A percentile compares a stretch with the other conserved stretches of the same genome.
Conservation (phyloP, 2,888 invertebrate genomes). For the Folsomia candida region DNA sequence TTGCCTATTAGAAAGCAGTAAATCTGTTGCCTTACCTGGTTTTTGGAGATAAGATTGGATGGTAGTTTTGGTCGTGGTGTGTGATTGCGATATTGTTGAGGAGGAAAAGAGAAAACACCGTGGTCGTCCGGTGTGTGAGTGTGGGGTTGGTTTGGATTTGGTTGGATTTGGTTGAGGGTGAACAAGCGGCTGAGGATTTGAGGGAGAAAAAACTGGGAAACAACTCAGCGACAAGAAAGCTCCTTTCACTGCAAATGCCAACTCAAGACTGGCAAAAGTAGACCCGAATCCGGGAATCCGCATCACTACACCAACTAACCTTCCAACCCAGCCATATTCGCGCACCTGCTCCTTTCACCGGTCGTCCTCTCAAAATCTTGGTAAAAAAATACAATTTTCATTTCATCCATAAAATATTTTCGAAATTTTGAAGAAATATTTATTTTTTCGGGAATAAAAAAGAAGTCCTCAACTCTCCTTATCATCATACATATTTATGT, state of each 20-base stretch:
- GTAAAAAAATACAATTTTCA: too few relatives aligned
- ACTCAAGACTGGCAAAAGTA: slow-evolving; percentile 49
- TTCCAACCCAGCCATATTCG: neutral
- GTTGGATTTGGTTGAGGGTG: slow-evolving; percentile 19
- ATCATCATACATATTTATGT: too few relatives aligned
- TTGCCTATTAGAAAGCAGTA: neutral
- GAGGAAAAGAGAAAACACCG: neutral
- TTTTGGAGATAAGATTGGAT: neutral
- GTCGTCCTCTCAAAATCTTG: neutral
- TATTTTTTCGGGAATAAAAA: too few relatives aligned
- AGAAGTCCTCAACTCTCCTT: too few relatives aligned
- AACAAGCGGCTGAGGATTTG: slow-evolving; percentile 46
- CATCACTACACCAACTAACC: neutral
- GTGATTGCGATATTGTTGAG: neutral
- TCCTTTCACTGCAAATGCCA: slow-evolving; percentile 48
- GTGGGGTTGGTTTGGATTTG: neutral
- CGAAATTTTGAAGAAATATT: too few relatives aligned
- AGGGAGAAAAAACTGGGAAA: slow-evolving; percentile 49
- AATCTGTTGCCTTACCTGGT: too few relatives aligned
- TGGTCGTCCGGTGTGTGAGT: neutral
- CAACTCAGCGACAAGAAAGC: slow-evolving; percentile 45
- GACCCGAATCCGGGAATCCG: slow-evolving; percentile 11
- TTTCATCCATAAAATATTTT: too few relatives aligned
- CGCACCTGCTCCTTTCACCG: neutral
- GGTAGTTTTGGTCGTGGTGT: neutral